A percentile compares a stretch with the other conserved stretches of the same genome.
phyloP scores from a whole-genome alignment of 1,140 invertebrate species.

The Micrasema minimum region DNA sequence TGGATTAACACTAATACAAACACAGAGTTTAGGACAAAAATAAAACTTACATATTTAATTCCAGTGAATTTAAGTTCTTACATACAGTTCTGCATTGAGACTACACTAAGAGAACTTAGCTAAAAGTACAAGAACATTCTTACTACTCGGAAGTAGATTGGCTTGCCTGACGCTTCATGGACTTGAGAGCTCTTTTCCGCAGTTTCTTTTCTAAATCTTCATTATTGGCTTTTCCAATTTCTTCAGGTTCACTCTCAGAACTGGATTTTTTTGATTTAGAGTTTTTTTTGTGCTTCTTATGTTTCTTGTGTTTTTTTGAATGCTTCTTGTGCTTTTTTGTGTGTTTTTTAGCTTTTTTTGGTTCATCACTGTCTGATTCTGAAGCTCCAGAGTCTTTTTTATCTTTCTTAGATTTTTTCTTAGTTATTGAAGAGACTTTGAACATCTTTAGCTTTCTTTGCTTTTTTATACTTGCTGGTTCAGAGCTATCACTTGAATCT shows the following conservation, averaged over 20 bases:
- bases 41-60: constrained; percentile 12
- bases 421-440: constrained; percentile 54
- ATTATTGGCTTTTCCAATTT: constrained; percentile 75
- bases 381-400: constrained; percentile 65
- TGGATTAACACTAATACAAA: constrained; percentile 17
- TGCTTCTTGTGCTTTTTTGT: constrained; percentile 76
- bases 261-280: constrained; percentile 74
- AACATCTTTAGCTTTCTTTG: constrained; percentile 60
- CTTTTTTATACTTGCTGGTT: constrained; percentile 59
- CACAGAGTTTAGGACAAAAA: constrained; percentile 22
- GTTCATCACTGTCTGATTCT: constrained; percentile 65
- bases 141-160: constrained; percentile 62
- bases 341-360: constrained; percentile 64
- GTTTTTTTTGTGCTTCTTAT: constrained; percentile 71
- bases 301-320: constrained; percentile 76
- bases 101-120: too few species aligned
- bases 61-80: too few species aligned
- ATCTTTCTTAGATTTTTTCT: constrained; percentile 62
- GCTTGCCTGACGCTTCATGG: constrained; percentile 70
- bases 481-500: constrained; percentile 57
- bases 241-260: constrained; percentile 73
- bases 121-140: neutral
- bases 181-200: constrained; percentile 83
- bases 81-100: too few species aligned
- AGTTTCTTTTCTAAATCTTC: constrained; percentile 89